These are phyloP conservation scores for Spodoptera picta DNA, from an alignment of 2,888 invertebrate species.

Conservation along the genomic window DNA sequence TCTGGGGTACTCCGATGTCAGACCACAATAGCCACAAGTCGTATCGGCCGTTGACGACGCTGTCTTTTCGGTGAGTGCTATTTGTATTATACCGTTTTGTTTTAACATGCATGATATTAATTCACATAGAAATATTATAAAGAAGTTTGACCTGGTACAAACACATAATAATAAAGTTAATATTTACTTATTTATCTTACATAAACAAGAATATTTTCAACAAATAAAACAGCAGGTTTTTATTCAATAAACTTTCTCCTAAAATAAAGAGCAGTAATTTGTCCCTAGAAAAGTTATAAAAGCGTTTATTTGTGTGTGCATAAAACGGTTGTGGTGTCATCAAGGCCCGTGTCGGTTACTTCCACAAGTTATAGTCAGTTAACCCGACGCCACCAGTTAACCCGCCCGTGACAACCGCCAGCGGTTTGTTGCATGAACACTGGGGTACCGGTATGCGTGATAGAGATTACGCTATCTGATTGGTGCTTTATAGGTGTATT, in stretches of 20 bases:
- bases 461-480: neutral
- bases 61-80: conserved; percentile 93
- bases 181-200: too few species aligned
- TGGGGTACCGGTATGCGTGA: neutral
- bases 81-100: conserved; percentile 7
- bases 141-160: too few species aligned
- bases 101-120: neutral
- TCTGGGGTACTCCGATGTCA: conserved; percentile 97
- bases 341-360: conserved; percentile 18
- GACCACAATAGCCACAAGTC: conserved; percentile 95
- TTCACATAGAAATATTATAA: too few species aligned
- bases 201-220: too few species aligned
- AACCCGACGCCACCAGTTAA: conserved; percentile 5
- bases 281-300: neutral
- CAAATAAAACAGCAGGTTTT: too few species aligned
- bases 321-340: conserved; percentile 29
- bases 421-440: conserved; percentile 35
- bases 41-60: conserved; percentile 94
- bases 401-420: conserved; percentile 31
- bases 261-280: neutral
- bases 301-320: conserved; percentile 11
- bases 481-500: neutral
- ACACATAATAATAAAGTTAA: too few species aligned
- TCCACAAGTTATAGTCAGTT: conserved; percentile 29
- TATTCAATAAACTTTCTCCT: neutral